Evolutionary conservation across 2,113 vertebrate species (phyloP).

Genomic region (Astur gentilis): DNA sequence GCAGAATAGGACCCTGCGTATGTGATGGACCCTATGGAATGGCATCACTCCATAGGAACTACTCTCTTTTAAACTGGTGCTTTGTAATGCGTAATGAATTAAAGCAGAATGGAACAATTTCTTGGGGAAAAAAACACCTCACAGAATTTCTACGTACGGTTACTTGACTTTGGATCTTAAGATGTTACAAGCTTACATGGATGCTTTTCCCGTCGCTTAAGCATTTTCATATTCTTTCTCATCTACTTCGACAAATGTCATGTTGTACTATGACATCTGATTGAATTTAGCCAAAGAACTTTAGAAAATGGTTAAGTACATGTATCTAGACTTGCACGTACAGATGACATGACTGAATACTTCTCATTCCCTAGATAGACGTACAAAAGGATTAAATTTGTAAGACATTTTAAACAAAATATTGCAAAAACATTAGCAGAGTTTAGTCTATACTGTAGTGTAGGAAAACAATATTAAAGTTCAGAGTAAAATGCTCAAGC

Average conservation of each 20-base stretch:
- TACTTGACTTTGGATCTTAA: neutral
- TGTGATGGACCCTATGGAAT: neutral
- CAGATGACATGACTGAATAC: neutral
- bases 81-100: neutral
- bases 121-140: fast-evolving
- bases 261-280: neutral
- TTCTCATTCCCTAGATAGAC: neutral
- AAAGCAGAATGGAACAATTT: neutral
- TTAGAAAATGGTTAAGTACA: neutral
- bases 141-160: neutral
- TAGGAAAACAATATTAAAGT: neutral
- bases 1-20: neutral
- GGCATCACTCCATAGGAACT: neutral
- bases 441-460: neutral
- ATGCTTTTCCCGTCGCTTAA: neutral
- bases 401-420: neutral
- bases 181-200: neutral
- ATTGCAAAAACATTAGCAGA: neutral
- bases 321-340: neutral
- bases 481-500: neutral
- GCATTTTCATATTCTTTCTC: neutral
- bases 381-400: neutral
- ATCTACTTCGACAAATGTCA: neutral
- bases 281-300: neutral
- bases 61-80: neutral